Evolutionary conservation across 2,113 vertebrate species (phyloP), one percentile per base, ranked within the genome.

Genomic region (Tachuris rubrigastra): DNA sequence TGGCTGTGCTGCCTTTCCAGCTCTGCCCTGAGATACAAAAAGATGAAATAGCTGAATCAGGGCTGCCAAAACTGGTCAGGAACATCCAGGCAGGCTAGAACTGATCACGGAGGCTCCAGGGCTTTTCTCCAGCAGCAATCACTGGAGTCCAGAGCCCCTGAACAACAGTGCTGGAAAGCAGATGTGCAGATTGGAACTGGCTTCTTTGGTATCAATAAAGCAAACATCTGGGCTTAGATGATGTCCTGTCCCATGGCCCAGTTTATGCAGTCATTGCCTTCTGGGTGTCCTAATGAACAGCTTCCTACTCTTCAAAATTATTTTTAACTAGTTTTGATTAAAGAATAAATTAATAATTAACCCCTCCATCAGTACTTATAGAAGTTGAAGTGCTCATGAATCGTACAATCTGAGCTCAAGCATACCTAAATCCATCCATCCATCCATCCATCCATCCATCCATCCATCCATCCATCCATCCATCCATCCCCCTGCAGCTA

Each of bases 291-390:
- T 85, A 93, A 91, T 73, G 33, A 69, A 66, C 22, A 19, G 71
- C 58, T 85, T 93, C 71, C 62, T 73, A 77, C 49, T 68, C 91
- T 46, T 82, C 28, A 85, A 69, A 82, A 87, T 68, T 37, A 56
- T 27, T 65, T 77, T n/a, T 21, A 76, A 78, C 90, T 59, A 31
- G n/a, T 81, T 95, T 87, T 87, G 47, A 81, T 85, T 89, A 72
- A 93, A 89, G 30, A 91, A 89, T 92, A 87, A 93, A 92, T 80
- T 71, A 89, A 76, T 82, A 82, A 91, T 68, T 94, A 91, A 84
- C 6, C 39, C 25, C 87, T n/a, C 60, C 69, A 83, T 42, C 63
- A 79, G 44, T 10, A 28, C 69, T 46, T 95, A 79, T 6, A 49
- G 27, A 73, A 62, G 79, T 62, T 69, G 44, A 44, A 69, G 63